These are phyloP conservation scores for Pseudonaja textilis DNA, from an alignment of 2,113 vertebrate genomes.

Conservation along the genomic window DNA sequence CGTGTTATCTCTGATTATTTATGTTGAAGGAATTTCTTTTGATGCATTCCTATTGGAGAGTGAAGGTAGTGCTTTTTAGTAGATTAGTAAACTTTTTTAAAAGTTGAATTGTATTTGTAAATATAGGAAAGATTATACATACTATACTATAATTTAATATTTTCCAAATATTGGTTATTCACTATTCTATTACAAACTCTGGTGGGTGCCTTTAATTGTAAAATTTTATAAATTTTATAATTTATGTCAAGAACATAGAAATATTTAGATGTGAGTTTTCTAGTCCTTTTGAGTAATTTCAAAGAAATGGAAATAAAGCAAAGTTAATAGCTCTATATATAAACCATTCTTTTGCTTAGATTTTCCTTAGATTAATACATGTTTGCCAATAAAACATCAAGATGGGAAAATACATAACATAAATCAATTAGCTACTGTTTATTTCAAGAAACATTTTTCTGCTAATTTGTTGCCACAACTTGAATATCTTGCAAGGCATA, in stretches of 20 bases:
- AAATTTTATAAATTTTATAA: neutral
- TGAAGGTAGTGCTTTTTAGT: neutral
- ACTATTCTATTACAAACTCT: neutral
- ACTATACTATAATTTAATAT: neutral
- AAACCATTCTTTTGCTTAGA: neutral
- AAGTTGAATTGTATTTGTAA: neutral
- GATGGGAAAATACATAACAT: neutral
- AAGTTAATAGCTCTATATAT: neutral
- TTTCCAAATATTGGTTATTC: neutral
- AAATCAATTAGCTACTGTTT: neutral
- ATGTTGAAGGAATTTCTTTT: neutral
- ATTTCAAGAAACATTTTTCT: neutral
- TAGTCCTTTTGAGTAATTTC: neutral
- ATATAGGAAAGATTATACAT: neutral
- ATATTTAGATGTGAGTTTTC: neutral
- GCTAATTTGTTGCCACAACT: neutral
- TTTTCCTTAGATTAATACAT: neutral
- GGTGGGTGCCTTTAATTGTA: neutral
- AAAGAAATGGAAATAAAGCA: neutral
- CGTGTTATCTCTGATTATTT: neutral
- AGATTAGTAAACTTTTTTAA: neutral
- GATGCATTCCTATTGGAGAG: neutral
- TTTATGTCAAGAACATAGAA: neutral
- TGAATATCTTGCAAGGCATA: neutral
- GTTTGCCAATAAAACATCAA: neutral